Percentiles rank a stretch among this genome's conserved stretches.
phyloP scores from a whole-genome alignment of 2,797 vertebrate genomes.

The Cephalopachus bancanus region DNA sequence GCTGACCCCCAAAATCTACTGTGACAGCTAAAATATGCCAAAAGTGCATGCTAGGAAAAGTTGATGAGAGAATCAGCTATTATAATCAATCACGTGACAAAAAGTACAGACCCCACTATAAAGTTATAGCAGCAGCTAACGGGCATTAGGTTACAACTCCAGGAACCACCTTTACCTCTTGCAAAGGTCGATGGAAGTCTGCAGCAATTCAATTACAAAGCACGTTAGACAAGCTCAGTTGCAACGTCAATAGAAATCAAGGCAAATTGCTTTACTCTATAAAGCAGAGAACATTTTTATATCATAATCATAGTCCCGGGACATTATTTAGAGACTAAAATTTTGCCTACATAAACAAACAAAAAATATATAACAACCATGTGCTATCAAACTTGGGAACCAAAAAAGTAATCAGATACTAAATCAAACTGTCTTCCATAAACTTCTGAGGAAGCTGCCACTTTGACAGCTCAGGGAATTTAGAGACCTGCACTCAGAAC shows the following conservation, averaged over 20 bases:
- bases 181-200: constrained; percentile 69
- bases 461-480: constrained; percentile 52
- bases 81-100: neutral
- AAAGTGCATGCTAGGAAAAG: neutral
- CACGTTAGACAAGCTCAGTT: constrained; percentile 56
- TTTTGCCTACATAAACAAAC: constrained; percentile 68
- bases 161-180: constrained; percentile 45
- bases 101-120: neutral
- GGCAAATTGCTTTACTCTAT: constrained; percentile 68
- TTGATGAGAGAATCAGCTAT: neutral
- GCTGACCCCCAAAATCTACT: neutral
- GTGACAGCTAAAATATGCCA: neutral
- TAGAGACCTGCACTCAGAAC: neutral
- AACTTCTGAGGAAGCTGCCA: constrained; percentile 41
- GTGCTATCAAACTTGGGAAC: constrained; percentile 20
- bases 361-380: constrained; percentile 47
- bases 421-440: constrained; percentile 60
- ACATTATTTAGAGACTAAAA: constrained; percentile 62
- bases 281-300: constrained; percentile 73
- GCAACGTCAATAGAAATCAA: constrained; percentile 76
- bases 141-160: constrained; percentile 11
- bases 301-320: constrained; percentile 60
- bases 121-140: neutral
- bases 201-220: constrained; percentile 72
- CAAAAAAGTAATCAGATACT: constrained; percentile 63